Conservation (phyloP, 2,113 vertebrate genomes). For the Chaetodon trifascialis region DNA sequence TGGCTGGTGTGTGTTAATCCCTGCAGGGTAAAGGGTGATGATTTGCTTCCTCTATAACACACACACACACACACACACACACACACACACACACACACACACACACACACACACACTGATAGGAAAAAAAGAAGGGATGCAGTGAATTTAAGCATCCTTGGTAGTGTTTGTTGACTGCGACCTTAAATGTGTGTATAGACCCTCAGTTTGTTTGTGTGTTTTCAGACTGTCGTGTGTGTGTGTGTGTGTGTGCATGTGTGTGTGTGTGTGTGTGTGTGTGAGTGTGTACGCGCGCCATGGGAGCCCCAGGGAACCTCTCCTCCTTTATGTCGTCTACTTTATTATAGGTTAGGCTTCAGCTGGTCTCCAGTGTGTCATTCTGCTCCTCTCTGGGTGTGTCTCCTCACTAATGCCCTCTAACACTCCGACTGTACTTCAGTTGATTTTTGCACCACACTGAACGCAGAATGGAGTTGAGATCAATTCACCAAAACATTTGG, state of each 20-base stretch:
- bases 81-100: not conserved
- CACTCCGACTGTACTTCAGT: not conserved
- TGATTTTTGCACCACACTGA: constrained; percentile 6
- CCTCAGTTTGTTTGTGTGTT: constrained; percentile 13
- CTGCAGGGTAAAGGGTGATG: constrained; percentile 49
- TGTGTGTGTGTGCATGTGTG: not conserved
- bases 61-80: no score
- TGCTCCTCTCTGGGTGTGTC: constrained; percentile 59
- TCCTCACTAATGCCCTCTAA: constrained; percentile 2
- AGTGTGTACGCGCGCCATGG: constrained; percentile 13
- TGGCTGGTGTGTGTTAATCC: constrained; percentile 60
- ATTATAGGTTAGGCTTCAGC: constrained; percentile 60
- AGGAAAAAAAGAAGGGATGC: not conserved
- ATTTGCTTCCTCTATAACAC: constrained; percentile 13
- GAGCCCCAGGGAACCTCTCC: constrained; percentile 25
- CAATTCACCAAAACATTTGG: constrained; percentile 38
- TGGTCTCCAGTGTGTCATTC: constrained; percentile 45
- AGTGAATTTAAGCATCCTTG: constrained; percentile 35
- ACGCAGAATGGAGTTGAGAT: constrained; percentile 20
- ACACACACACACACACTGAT: not conserved
- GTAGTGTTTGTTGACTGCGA: not conserved
- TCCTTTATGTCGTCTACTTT: constrained; percentile 37
- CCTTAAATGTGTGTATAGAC: constrained; percentile 42
- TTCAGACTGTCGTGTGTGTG: no score
- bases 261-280: not conserved